phyloP scores from a whole-genome alignment of 2,797 vertebrate genomes.

The Clarias laeviceps region DNA sequence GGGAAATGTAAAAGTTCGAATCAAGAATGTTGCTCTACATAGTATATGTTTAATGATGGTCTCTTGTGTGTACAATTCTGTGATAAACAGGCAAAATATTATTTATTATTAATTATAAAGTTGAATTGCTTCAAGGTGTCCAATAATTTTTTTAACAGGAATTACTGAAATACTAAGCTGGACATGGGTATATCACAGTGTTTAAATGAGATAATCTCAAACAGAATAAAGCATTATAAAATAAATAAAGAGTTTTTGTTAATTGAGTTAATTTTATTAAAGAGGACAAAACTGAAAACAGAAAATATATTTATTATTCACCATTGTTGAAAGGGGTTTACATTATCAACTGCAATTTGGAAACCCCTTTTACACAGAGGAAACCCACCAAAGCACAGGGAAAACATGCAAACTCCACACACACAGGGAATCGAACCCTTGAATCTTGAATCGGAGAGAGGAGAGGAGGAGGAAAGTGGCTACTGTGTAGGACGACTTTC shows the following conservation, averaged over 20 bases:
- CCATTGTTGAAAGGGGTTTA: background rate
- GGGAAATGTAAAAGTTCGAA: background rate
- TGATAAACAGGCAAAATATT: background rate
- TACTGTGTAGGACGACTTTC: too few species aligned
- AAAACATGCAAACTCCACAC: too few species aligned
- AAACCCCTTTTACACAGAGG: too few species aligned
- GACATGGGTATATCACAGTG: background rate
- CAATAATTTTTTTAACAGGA: background rate
- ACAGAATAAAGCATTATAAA: background rate
- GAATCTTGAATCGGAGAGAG: too few species aligned
- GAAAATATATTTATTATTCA: background rate
- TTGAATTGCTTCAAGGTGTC: background rate
- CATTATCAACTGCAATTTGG: too few species aligned
- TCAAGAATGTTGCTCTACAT: background rate
- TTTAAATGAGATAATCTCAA: background rate
- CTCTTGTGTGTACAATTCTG: background rate
- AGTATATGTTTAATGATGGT: background rate
- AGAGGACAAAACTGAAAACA: background rate
- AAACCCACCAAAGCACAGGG: too few species aligned
- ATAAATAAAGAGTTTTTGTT: background rate
- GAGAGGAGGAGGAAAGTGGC: too few species aligned
- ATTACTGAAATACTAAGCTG: background rate
- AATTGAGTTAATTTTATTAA: background rate
- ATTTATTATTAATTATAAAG: background rate
- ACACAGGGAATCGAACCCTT: too few species aligned